These are phyloP conservation scores for Philereme vetulata DNA, from an alignment of 2,888 invertebrate genomes.

Conservation along the genomic window DNA sequence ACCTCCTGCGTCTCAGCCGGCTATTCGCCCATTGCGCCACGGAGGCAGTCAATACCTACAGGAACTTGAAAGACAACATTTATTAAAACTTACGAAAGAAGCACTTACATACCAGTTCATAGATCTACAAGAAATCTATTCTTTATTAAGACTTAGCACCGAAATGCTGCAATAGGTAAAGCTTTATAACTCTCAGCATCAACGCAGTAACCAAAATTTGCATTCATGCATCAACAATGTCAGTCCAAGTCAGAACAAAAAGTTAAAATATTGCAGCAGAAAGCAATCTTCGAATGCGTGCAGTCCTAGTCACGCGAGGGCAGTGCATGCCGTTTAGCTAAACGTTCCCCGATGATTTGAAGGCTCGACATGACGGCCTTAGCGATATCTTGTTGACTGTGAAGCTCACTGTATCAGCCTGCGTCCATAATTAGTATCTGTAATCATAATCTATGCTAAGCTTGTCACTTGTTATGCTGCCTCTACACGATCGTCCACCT, in stretches of 20 bases:
- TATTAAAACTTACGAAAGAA: too few relatives aligned
- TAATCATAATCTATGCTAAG: not conserved
- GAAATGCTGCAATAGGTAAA: too few relatives aligned
- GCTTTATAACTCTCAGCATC: too few relatives aligned
- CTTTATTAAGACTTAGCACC: too few relatives aligned
- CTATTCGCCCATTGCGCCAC: too few relatives aligned
- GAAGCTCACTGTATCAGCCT: not conserved
- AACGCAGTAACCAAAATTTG: not conserved
- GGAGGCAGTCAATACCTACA: too few relatives aligned
- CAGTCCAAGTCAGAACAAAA: slow-evolving; percentile 1
- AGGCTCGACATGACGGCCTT: not conserved
- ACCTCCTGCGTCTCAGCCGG: too few relatives aligned
- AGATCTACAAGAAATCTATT: too few relatives aligned
- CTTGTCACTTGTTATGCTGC: too few relatives aligned
- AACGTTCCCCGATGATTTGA: slow-evolving; percentile 5
- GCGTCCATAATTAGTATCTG: not conserved
- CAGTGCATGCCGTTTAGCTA: slow-evolving; percentile 2
- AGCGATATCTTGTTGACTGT: not conserved
- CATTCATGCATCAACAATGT: slow-evolving; percentile 5
- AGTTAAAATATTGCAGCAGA: slow-evolving; percentile 2
- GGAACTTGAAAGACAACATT: too few relatives aligned
- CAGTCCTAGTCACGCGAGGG: slow-evolving; percentile 10
- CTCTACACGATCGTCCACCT: too few relatives aligned
- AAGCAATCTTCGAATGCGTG: slow-evolving; percentile 7
- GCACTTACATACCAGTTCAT: too few relatives aligned